Evolutionary conservation across 1,140 invertebrate genomes (phyloP), one percentile per base, ranked within the genome.

Genomic region (Lepidurus couesii): DNA sequence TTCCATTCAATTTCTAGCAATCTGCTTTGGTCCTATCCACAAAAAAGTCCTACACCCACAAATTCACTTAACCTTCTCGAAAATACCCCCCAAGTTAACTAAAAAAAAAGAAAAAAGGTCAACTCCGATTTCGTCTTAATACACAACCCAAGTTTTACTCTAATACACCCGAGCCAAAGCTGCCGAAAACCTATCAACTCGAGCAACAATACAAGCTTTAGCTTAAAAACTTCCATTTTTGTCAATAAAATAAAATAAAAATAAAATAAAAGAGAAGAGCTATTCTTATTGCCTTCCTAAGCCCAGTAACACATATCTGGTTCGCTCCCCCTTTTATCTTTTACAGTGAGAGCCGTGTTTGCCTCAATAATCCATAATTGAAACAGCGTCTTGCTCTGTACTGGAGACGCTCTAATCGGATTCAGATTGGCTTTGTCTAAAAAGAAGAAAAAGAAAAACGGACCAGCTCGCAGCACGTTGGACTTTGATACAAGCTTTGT

Each of bases 291-390:
- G 13, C n/a, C 21, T 65, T 65, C 16, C 16, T 65, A 65, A 65
- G 13, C 13, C 53, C 21, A 65, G 53, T 21, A 4, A 65, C 53
- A 3, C 53, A 65, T n/a, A 7, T 21, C 21, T 65, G 0, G 53
- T 65, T 65, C 21, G 16, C 16, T 65, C 53, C 53, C 47, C 53
- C 16, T 34, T 34, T 34, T 65, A 65, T 13, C 16, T 65, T 65
- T 65, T 65, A 65, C 53, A 65, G 53, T 65, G 53, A 65, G 53
- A 4, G 16, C 34, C 0, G 16, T 16, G 53, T 65, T 65, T 65
- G 53, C 53, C n/a, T 65, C 53, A 65, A 65, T 65, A 65, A 65
- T 65, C 53, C 53, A 65, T 65, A 65, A 65, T 65, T 65, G 53
- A 65, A 65, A 65, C 53, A 7, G 53, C 53, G 53, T 13, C 53